phyloP scores from a whole-genome alignment of 2,797 vertebrate genomes.

The Neopelma chrysocephalum region DNA sequence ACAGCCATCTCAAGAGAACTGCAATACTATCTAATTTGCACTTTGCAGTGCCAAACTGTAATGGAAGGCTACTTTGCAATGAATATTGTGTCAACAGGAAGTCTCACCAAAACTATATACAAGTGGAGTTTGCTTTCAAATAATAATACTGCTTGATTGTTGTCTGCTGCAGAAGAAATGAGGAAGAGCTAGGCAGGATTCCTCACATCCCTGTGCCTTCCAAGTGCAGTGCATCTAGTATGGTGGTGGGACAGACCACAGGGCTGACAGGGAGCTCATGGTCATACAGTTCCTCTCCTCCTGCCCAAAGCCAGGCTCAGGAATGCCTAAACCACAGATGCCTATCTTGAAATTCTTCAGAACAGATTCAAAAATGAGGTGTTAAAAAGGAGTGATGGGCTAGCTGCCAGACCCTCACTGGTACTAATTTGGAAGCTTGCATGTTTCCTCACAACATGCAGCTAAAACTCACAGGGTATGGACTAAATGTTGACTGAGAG shows the following conservation, averaged over 20 bases:
- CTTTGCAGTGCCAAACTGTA: not conserved
- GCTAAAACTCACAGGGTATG: not conserved
- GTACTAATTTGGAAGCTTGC: not conserved
- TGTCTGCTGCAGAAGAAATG: not conserved
- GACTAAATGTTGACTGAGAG: not conserved
- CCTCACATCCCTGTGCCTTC: not conserved
- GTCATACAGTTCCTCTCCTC: not conserved
- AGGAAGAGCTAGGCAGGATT: not conserved
- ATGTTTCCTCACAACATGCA: not conserved
- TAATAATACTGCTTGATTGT: not conserved
- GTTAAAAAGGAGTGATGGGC: not conserved
- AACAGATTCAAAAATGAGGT: not conserved
- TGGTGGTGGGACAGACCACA: not conserved
- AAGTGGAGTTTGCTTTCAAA: not conserved
- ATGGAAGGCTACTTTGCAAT: not conserved
- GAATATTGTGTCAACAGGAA: not conserved
- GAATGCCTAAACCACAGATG: not conserved
- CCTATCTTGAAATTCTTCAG: not conserved
- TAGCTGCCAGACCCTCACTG: not conserved
- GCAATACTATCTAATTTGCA: not conserved
- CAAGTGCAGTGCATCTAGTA: not conserved
- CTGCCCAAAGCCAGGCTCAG: not conserved
- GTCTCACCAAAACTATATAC: not conserved
- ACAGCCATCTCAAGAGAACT: not conserved
- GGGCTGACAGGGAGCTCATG: not conserved